These are phyloP conservation scores for Leptinotarsa rubiginosa DNA, from an alignment of 2,888 invertebrate species.

Conservation along the genomic window DNA sequence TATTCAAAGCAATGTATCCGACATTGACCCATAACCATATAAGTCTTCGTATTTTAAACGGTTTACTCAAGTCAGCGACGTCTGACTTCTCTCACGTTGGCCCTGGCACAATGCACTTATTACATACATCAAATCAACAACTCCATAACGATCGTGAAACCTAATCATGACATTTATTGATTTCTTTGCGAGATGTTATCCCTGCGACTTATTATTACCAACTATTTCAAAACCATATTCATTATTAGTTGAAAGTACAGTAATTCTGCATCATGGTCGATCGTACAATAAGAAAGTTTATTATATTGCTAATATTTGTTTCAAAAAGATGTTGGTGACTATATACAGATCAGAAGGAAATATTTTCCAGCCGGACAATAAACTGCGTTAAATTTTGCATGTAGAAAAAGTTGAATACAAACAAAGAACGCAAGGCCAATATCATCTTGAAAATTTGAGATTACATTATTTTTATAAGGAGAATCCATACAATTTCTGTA, in stretches of 20 bases:
- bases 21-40: constrained; percentile 58
- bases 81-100: constrained; percentile 43
- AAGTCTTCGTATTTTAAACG: constrained; percentile 50
- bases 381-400: too few species aligned
- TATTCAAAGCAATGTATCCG: constrained; percentile 39
- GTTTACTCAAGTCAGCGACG: constrained; percentile 43
- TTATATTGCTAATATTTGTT: too few species aligned
- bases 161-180: constrained; percentile 5
- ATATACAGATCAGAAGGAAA: too few species aligned
- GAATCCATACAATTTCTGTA: too few species aligned
- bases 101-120: constrained; percentile 49
- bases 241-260: constrained; percentile 1
- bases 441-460: too few species aligned
- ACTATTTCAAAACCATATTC: constrained; percentile 7
- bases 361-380: too few species aligned
- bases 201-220: constrained; percentile 10
- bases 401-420: too few species aligned
- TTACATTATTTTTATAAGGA: too few species aligned
- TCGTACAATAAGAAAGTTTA: too few species aligned
- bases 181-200: constrained; percentile 24
- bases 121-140: constrained; percentile 40
- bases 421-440: too few species aligned
- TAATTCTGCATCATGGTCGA: not conserved
- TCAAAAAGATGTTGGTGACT: too few species aligned
- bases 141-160: constrained; percentile 10